A percentile compares a stretch with the other conserved stretches of the same genome.
These are phyloP conservation scores for Orchesella flavescens DNA, from an alignment of 2,888 invertebrate species.

Conservation along the genomic window DNA sequence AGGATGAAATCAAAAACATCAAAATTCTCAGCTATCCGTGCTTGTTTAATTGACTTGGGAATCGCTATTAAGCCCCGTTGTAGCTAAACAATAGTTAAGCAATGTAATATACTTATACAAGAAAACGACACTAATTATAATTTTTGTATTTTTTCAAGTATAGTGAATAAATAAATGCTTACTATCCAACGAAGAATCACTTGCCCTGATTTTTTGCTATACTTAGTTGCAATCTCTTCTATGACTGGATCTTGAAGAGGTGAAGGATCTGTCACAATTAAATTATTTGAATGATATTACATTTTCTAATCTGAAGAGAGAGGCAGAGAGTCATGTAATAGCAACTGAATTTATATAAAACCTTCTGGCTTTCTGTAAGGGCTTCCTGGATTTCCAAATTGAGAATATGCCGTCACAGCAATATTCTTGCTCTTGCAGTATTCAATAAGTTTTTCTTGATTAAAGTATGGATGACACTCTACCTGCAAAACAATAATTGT, in stretches of 20 bases:
- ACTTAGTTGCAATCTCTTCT: slow-evolving; percentile 79
- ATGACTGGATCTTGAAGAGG: slow-evolving; percentile 83
- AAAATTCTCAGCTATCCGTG: slow-evolving; percentile 74
- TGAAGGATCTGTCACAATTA: slow-evolving; percentile 78
- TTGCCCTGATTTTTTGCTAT: slow-evolving; percentile 82
- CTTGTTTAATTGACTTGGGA: slow-evolving; percentile 75
- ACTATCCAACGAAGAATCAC: slow-evolving; percentile 81
- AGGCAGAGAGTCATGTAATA: no score
- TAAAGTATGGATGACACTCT: slow-evolving; percentile 78
- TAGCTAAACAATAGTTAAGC: slow-evolving; percentile 75
- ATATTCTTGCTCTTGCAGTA: slow-evolving; percentile 81
- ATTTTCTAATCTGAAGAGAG: no score
- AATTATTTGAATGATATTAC: no score
- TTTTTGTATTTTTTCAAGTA: no score
- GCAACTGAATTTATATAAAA: no score
- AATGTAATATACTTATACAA: slow-evolving; percentile 80
- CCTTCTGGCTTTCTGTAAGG: slow-evolving; percentile 81
- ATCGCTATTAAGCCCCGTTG: slow-evolving; percentile 74
- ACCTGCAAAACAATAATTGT: no score
- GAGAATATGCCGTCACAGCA: slow-evolving; percentile 83
- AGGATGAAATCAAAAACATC: slow-evolving; percentile 74
- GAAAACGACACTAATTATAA: background rate
- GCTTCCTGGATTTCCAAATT: slow-evolving; percentile 78
- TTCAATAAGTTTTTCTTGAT: slow-evolving; percentile 81
- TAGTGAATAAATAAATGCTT: no score